These are phyloP conservation scores for Ganaspis brasiliensis DNA, from an alignment of 2,888 invertebrate species.

Conservation along the genomic window DNA sequence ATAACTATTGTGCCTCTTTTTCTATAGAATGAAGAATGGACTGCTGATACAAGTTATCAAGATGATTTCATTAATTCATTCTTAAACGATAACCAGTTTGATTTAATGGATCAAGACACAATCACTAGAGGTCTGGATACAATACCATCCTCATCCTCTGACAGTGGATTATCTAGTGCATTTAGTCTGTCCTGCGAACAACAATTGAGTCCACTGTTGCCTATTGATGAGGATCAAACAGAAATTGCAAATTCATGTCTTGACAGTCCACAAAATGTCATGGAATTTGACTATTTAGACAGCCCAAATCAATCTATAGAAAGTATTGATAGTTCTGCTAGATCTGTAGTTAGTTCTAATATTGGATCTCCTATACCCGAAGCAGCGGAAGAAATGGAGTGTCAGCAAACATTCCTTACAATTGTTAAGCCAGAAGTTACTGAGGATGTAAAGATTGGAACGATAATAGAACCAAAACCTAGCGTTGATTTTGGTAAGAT, in stretches of 20 bases:
- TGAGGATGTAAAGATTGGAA: constrained; percentile 36
- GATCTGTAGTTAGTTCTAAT: constrained; percentile 74
- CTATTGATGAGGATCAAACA: constrained; percentile 74
- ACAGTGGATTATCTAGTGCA: constrained; percentile 87
- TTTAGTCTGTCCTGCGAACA: constrained; percentile 81
- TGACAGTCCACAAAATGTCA: constrained; percentile 71
- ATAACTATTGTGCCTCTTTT: constrained; percentile 47
- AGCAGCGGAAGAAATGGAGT: constrained; percentile 70
- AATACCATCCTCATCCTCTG: constrained; percentile 84
- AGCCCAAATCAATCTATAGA: constrained; percentile 73
- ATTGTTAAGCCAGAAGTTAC: constrained; percentile 68
- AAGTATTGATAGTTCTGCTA: constrained; percentile 68
- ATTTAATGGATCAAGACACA: constrained; percentile 77
- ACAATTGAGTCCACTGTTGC: constrained; percentile 82
- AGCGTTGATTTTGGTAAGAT: constrained; percentile 57
- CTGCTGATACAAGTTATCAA: constrained; percentile 76
- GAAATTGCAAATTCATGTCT: constrained; percentile 69
- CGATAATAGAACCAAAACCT: constrained; percentile 51
- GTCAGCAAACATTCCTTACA: constrained; percentile 70
- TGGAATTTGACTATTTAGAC: constrained; percentile 72
- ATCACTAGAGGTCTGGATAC: constrained; percentile 80
- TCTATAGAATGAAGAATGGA: constrained; percentile 81
- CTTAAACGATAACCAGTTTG: constrained; percentile 84
- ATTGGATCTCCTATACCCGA: constrained; percentile 73
- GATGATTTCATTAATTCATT: constrained; percentile 87